Evolutionary conservation across 2,113 vertebrate genomes (phyloP).

Genomic region (Pelobates fuscus): DNA sequence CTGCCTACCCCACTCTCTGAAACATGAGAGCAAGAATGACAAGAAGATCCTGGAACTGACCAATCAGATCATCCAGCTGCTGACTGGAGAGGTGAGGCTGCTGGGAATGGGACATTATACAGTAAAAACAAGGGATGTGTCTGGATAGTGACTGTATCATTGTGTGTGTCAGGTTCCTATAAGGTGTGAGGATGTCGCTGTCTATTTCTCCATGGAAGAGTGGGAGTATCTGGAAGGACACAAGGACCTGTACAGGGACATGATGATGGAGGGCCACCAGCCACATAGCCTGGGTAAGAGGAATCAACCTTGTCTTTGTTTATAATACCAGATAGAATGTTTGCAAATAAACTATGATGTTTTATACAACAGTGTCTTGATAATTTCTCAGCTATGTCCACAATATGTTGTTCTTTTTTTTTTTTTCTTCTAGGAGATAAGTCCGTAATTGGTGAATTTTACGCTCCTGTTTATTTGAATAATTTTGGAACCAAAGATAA

Average conservation of each 20-base stretch:
- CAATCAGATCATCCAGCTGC: constrained; percentile 26
- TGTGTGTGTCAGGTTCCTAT: background rate
- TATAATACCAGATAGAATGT: too few species aligned
- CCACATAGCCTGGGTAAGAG: background rate
- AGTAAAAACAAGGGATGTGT: background rate
- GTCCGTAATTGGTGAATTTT: too few species aligned
- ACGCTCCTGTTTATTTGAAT: too few species aligned
- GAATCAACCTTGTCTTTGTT: too few species aligned
- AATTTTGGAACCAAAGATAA: too few species aligned
- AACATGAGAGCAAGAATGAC: background rate
- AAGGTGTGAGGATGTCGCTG: background rate
- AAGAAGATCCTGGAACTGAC: constrained; percentile 34
- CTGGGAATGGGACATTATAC: background rate
- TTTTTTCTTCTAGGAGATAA: too few species aligned
- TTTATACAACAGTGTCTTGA: too few species aligned
- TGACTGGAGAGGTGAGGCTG: constrained; percentile 21
- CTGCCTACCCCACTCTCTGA: background rate
- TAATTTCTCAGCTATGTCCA: too few species aligned
- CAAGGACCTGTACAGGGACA: background rate
- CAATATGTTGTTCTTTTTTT: too few species aligned
- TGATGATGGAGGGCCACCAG: background rate
- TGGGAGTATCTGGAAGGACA: background rate
- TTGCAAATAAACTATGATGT: too few species aligned
- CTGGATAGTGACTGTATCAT: background rate
- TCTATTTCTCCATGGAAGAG: constrained; percentile 8